phyloP scores from a whole-genome alignment of 1,140 invertebrate species.

The Argopecten irradians region DNA sequence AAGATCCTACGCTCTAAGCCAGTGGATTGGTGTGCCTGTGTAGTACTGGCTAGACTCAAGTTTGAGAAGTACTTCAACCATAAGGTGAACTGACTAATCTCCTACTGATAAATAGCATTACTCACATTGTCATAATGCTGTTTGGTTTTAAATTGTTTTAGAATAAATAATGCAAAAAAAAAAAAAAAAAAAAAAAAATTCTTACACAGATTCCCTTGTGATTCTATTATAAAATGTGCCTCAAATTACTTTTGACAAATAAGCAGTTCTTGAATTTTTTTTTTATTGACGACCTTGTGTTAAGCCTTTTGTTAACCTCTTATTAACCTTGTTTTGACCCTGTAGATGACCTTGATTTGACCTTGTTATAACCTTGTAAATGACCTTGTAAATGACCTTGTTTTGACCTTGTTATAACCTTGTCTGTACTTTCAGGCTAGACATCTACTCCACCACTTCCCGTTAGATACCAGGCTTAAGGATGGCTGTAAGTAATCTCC shows the following conservation, averaged over 20 bases:
- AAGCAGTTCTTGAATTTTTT: background rate
- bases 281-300: constrained; percentile 29
- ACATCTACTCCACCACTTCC: constrained; percentile 76
- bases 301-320: too few species aligned
- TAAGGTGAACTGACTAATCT: constrained; percentile 68
- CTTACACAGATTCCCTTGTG: too few species aligned
- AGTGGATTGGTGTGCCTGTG: constrained; percentile 69
- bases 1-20: constrained; percentile 65
- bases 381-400: too few species aligned
- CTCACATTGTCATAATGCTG: too few species aligned
- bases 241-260: too few species aligned
- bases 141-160: too few species aligned
- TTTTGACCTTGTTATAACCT: background rate
- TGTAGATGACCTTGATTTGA: too few species aligned
- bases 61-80: constrained; percentile 79
- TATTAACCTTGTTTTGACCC: constrained; percentile 24
- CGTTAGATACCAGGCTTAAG: constrained; percentile 71
- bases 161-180: too few species aligned
- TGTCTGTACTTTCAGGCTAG: constrained; percentile 67
- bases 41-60: constrained; percentile 72
- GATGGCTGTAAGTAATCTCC: constrained; percentile 75
- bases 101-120: too few species aligned
- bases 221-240: too few species aligned
- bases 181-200: too few species aligned
- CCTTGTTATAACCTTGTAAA: too few species aligned